Evolutionary conservation across 1,140 invertebrate species (phyloP).

Genomic region (Drosophila dunni): DNA sequence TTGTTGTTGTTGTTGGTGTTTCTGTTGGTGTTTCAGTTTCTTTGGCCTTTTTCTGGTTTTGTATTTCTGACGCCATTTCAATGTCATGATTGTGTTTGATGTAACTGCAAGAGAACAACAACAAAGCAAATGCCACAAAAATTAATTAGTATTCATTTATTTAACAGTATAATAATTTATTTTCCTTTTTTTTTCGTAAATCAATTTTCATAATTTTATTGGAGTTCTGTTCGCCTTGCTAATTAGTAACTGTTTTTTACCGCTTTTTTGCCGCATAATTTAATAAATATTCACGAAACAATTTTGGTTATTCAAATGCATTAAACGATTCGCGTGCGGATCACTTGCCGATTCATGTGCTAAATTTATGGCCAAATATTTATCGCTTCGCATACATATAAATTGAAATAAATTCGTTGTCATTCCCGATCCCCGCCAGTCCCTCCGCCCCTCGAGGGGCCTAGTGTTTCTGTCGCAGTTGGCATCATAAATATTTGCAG

Average conservation of each 20-base stretch:
- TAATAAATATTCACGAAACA: slow-evolving; percentile 37
- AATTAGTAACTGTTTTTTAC: slow-evolving; percentile 5
- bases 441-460: background rate
- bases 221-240: slow-evolving; percentile 8
- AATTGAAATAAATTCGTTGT: slow-evolving; percentile 64
- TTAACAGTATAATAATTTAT: background rate
- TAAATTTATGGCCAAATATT: slow-evolving; percentile 77
- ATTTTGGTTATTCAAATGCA: slow-evolving; percentile 47
- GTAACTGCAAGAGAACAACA: slow-evolving; percentile 50
- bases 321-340: slow-evolving; percentile 38
- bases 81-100: slow-evolving; percentile 72
- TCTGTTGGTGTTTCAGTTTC: slow-evolving; percentile 77
- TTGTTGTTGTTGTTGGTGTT: slow-evolving; percentile 50
- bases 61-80: slow-evolving; percentile 84
- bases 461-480: slow-evolving; percentile 29
- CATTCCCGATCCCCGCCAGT: background rate
- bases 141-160: slow-evolving; percentile 10
- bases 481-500: slow-evolving; percentile 75
- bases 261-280: slow-evolving; percentile 8
- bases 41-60: slow-evolving; percentile 82
- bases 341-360: slow-evolving; percentile 54
- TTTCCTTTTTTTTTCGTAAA: slow-evolving; percentile 8
- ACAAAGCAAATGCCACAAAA: background rate
- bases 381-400: slow-evolving; percentile 65
- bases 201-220: slow-evolving; percentile 19